Conservation (phyloP, 2,797 vertebrate genomes). For the Anableps anableps region DNA sequence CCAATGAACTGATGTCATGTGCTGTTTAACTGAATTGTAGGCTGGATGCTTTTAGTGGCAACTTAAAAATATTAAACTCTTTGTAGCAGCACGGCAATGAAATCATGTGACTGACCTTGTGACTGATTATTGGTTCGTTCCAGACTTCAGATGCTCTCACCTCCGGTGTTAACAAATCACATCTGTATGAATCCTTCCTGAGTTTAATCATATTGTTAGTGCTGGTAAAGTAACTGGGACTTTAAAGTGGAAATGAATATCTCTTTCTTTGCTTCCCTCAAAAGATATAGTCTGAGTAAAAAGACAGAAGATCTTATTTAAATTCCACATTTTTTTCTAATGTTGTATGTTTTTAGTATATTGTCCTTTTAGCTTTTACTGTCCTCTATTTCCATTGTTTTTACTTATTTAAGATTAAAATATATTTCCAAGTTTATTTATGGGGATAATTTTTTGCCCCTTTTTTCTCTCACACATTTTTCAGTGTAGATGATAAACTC, state of each 20-base stretch:
- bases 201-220: neutral
- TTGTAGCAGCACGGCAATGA: neutral
- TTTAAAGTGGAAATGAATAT: neutral
- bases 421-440: neutral
- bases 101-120: neutral
- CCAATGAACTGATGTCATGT: neutral
- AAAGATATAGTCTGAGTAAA: neutral
- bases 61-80: neutral
- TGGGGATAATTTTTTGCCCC: neutral
- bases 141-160: neutral
- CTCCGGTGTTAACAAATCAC: neutral
- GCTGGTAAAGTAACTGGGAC: neutral
- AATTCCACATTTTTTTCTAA: neutral
- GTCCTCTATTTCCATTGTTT: neutral
- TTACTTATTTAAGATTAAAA: neutral
- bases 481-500: neutral
- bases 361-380: neutral
- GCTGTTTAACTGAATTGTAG: neutral
- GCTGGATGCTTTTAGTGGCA: neutral
- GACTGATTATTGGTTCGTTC: neutral
- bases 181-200: neutral
- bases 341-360: neutral
- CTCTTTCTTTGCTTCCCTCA: neutral
- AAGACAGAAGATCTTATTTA: neutral
- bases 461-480: neutral